These are phyloP conservation scores for Apis cerana DNA, from an alignment of 1,140 invertebrate genomes.

Conservation along the genomic window DNA sequence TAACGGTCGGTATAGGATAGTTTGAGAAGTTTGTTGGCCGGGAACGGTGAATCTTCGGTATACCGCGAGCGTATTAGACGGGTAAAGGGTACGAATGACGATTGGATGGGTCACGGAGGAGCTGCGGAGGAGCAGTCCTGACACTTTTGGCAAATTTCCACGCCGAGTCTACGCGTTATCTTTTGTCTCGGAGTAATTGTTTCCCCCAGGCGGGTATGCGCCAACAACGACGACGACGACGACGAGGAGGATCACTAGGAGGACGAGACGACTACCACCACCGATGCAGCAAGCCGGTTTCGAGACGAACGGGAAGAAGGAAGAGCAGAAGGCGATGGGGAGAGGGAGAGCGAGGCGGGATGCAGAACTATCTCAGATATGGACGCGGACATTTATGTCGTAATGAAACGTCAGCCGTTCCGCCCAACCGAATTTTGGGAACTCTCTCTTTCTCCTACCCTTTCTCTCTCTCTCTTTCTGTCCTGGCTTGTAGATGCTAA, in stretches of 20 bases:
- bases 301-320: not conserved
- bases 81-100: slow-evolving; percentile 13
- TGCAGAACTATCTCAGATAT: slow-evolving; percentile 43
- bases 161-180: slow-evolving; percentile 64
- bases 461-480: slow-evolving; percentile 34
- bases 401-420: slow-evolving; percentile 58
- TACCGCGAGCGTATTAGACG: slow-evolving; percentile 25
- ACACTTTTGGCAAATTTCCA: slow-evolving; percentile 76
- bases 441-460: slow-evolving; percentile 17
- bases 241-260: not conserved
- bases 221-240: slow-evolving; percentile 8
- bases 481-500: slow-evolving; percentile 47
- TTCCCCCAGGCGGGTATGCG: slow-evolving; percentile 58
- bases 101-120: slow-evolving; percentile 15
- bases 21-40: slow-evolving; percentile 15
- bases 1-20: not conserved
- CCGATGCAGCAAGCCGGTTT: not conserved
- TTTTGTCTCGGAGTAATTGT: slow-evolving; percentile 74
- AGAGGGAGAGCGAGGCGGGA: slow-evolving; percentile 24
- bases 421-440: slow-evolving; percentile 45
- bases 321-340: not conserved
- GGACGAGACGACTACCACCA: not conserved
- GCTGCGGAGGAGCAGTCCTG: slow-evolving; percentile 41
- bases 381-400: slow-evolving; percentile 55
- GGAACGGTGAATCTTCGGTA: not conserved